Base-by-base conservation (phyloP, 2,888 invertebrate genomes). In the Urechis unicinctus region DNA sequence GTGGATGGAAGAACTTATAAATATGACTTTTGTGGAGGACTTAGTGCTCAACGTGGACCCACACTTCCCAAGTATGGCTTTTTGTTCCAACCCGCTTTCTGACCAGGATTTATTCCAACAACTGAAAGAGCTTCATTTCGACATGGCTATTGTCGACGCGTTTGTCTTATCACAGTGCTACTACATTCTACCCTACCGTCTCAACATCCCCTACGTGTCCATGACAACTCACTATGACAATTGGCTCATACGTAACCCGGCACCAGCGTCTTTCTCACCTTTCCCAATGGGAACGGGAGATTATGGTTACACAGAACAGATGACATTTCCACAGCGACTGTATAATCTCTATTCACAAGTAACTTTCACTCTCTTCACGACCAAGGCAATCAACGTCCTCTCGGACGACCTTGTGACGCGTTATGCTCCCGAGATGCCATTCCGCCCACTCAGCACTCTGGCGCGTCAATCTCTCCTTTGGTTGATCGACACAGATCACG, bases 281-380 rank as follows among this genome's bases (percentile, higher is more conserved):
- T 54, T 55, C 43, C 52, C 24, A 0, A 17, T 55, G n/a, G 53
- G 52, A 5, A 28, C 25, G 6, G 42, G 22, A 6, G n/a, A n/a
- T n/a, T n/a, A n/a, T n/a, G 36, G 46, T 4, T 50, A 36, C 28
- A 52, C 56, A 2, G 49, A 52, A 24, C 25, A 43, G 9, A 61
- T 61, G 61, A 57, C 53, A 2, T 57, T 61, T 43, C 25, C 25
- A 43, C 54, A 61, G 30, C 22, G 57, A 13, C 21, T 61, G 21
- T 43, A 31, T 5, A 61, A 61, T 31, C 24, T 49, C 13, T 54
- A 50, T 41, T 36, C 47, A 2, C n/a, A 53, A 9, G 24, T 60
- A n/a, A n/a, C n/a, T n/a, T n/a, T n/a, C n/a, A n/a, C n/a, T n/a
- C n/a, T n/a, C n/a, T n/a, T n/a, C n/a, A n/a, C n/a, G n/a, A n/a